Base-by-base conservation (phyloP, 2,797 vertebrate species). In the Scarus forsteni region DNA sequence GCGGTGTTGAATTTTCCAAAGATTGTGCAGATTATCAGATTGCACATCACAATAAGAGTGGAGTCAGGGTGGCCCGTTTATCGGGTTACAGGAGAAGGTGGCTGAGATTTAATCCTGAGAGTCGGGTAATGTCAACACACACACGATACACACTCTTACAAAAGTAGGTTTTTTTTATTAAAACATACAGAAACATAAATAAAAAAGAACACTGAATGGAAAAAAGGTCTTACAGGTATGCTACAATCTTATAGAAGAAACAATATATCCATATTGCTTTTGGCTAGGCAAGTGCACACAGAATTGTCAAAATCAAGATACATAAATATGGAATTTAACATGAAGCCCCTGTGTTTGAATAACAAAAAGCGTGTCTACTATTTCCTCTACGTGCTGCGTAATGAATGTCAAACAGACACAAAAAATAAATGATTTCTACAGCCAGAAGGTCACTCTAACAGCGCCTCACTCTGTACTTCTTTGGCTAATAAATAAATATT, bases 401-500 rank as follows among this genome's bases (percentile, higher is more conserved):
- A 90, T 89, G 77, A 79, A 88, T 86, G 86, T 90, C 85, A 80
- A 55, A 91, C 83, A 89, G 77, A 92, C 86, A 91, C 85, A 88
- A 85, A 90, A 91, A 86, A 90, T 89, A 90, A 87, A 89, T 88
- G 88, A 80, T 84, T 80, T 84, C 83, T 81, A 91, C 92, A 92
- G 85, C 57, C 11, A 75, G 91, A 49, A 79, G 87, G 91, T 89
- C 92, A 94, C 86, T 93, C 81, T 76, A 90, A 85, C 90, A 92
- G 86, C 93, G 92, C 85, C 89, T 38, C 67, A 75, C 87, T 82
- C 83, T 90, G 89, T 88, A 85, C 79, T 89, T 89, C 87, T 83
- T 79, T 73, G 88, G 80, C 92, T 94, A 94, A 95, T 95, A 95
- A 95, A 95, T 95, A 95, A 95, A 95, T 94, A 94, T 83, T 92